Evolutionary conservation across 2,888 invertebrate species (phyloP).

Genomic region (Cantharis rustica): DNA sequence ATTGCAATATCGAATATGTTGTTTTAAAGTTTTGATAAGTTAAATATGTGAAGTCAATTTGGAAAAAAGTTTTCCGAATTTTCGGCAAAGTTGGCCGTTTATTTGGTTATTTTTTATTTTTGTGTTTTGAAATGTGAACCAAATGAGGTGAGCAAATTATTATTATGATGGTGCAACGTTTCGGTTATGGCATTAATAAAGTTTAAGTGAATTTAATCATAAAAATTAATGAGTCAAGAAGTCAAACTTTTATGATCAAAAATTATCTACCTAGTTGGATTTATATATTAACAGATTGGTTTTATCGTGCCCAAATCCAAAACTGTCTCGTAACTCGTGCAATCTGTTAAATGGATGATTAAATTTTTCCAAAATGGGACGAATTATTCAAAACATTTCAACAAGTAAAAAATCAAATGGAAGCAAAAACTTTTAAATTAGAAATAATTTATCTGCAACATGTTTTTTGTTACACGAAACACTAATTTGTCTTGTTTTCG

Average conservation of each 20-base stretch:
- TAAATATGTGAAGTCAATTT: neutral
- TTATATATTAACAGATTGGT: neutral
- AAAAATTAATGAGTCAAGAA: neutral
- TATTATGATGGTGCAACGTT: neutral
- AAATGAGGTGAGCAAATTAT: neutral
- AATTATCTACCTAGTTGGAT: neutral
- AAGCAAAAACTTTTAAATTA: neutral
- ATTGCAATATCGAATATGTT: neutral
- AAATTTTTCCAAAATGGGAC: neutral
- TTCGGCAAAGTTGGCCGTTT: neutral
- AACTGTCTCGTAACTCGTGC: neutral
- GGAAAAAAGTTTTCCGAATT: neutral
- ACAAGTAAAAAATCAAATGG: neutral
- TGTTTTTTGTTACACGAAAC: slow-evolving; percentile 21
- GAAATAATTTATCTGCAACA: slow-evolving; percentile 1
- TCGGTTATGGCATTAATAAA: neutral
- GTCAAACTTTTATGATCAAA: neutral
- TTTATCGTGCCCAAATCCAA: neutral
- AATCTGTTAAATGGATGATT: neutral
- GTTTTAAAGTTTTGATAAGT: neutral
- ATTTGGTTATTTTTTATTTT: neutral
- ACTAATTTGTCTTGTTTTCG: slow-evolving; percentile 51
- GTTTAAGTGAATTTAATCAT: neutral
- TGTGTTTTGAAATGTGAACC: neutral
- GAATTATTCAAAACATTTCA: neutral